Base-by-base conservation (phyloP, 2,888 invertebrate species). In the Macrosiphum euphorbiae region DNA sequence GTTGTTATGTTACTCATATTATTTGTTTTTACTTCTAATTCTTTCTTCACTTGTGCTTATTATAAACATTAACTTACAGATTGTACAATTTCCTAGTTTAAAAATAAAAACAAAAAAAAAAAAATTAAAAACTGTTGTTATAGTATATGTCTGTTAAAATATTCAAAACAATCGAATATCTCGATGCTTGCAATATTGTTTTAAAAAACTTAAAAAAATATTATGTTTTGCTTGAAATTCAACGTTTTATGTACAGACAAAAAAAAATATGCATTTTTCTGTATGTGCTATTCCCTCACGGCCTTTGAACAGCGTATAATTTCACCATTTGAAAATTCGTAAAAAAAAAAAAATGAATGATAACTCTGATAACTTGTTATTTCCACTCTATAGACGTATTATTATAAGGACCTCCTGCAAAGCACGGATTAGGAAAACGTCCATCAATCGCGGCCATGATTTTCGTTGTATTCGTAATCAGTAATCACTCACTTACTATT, bases 401-500 rank as follows among this genome's bases (percentile, higher is more conserved):
- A 67, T 67, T 67, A 16, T 67, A 67, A n/a, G n/a, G n/a, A n/a
- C 13, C n/a, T 67, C 13, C 16, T n/a, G n/a, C n/a, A 67, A 13
- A 67, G n/a, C n/a, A n/a, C 1, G 67, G n/a, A n/a, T 67, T n/a
- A 67, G n/a, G n/a, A n/a, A 67, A 67, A 67, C 67, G 67, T 67
- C 67, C n/a, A 67, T 67, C 13, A 67, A n/a, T 67, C n/a, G 67
- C 16, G 16, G n/a, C 61, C n/a, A 16, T 16, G n/a, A 67, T 67
- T n/a, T 67, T n/a, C 67, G n/a, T 67, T 67, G 67, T 67, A n/a
- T 67, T 67, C 67, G n/a, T 67, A 16, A 67, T 67, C n/a, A 67
- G 16, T 13, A 67, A 67, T 55, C 55, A 20, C 20, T 67, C 67
- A n/a, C 67, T 67, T 67, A 67, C n/a, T 67, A 67, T 67, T 67